Conservation (phyloP, 2,888 invertebrate genomes). For the Epinotia nisella region DNA sequence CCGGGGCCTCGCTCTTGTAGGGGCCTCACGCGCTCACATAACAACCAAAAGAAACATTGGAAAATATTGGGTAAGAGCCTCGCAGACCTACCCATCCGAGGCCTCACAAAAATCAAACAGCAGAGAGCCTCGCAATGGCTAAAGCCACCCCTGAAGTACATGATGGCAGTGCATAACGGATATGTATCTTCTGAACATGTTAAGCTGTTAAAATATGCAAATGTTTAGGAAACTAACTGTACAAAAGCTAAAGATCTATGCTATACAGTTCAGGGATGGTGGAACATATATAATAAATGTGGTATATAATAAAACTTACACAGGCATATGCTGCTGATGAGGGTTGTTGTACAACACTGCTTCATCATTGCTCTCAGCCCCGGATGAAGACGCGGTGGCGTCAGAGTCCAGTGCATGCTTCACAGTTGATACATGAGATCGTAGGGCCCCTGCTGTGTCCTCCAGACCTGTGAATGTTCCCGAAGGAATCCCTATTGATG, state of each 20-base stretch:
- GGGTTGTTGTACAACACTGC: conserved; percentile 91
- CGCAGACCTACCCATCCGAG: too few species aligned
- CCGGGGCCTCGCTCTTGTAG: too few species aligned
- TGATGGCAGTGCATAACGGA: too few species aligned
- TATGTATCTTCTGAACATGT: too few species aligned
- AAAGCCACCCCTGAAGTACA: too few species aligned
- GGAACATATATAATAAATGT: too few species aligned
- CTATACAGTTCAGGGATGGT: not conserved
- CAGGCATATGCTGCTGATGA: conserved; percentile 89
- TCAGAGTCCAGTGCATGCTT: conserved; percentile 94
- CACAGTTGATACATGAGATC: conserved; percentile 89
- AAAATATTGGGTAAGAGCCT: too few species aligned
- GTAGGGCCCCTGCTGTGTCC: conserved; percentile 89
- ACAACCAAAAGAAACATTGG: too few species aligned
- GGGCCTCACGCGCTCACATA: too few species aligned
- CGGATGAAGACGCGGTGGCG: conserved; percentile 96
- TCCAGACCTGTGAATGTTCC: conserved; percentile 89
- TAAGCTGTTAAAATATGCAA: too few species aligned
- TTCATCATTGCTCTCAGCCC: conserved; percentile 97
- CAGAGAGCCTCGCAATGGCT: too few species aligned
- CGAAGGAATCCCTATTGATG: conserved; percentile 82
- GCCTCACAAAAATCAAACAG: too few species aligned
- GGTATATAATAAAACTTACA: conserved; percentile 87
- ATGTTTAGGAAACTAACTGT: not conserved
- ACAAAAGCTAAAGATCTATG: not conserved